These are phyloP conservation scores for Chloroceryle aenea DNA, from an alignment of 2,113 vertebrate genomes.

Conservation along the genomic window DNA sequence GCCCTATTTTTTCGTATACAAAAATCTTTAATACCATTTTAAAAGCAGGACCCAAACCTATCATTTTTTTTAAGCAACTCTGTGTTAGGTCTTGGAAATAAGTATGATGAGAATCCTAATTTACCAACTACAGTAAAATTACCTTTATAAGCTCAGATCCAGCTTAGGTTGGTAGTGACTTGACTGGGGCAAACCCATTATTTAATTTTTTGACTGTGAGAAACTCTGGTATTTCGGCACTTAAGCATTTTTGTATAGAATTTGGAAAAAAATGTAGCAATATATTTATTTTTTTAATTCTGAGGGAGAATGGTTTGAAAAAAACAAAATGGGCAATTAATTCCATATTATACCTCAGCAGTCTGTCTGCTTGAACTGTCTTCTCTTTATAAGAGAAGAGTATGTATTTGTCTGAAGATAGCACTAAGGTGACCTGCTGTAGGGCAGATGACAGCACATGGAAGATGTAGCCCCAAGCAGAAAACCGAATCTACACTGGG, in stretches of 20 bases:
- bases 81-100: not conserved
- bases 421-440: not conserved
- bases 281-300: not conserved
- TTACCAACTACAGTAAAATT: not conserved
- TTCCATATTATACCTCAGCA: not conserved
- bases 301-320: not conserved
- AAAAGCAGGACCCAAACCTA: not conserved
- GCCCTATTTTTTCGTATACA: not conserved
- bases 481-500: not conserved
- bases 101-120: not conserved
- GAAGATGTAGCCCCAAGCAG: not conserved
- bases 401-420: not conserved
- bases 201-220: not conserved
- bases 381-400: not conserved
- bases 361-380: not conserved
- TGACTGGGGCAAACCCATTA: not conserved
- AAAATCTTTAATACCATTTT: constrained; percentile 23
- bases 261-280: not conserved
- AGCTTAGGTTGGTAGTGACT: not conserved
- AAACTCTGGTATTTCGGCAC: not conserved
- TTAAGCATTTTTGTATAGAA: not conserved
- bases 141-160: not conserved
- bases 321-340: not conserved
- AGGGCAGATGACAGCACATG: not conserved
- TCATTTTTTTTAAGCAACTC: constrained; percentile 3